Percentiles rank a stretch among this genome's conserved stretches.
Evolutionary conservation across 1,140 invertebrate genomes (phyloP).

Genomic region (Berghia stephanieae): DNA sequence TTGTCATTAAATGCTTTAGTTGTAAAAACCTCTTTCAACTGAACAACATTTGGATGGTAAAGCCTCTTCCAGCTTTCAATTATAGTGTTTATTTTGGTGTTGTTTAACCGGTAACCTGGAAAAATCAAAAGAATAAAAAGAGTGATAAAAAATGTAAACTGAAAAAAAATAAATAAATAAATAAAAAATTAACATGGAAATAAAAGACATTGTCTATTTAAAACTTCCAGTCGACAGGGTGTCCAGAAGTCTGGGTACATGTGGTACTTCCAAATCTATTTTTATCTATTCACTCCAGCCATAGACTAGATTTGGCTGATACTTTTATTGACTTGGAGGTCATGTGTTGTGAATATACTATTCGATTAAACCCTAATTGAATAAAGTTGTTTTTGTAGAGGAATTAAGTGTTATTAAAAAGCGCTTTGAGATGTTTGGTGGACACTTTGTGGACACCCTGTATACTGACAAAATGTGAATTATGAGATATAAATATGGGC

Average conservation of each 20-base stretch:
- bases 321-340: not conserved
- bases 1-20: conserved; percentile 95
- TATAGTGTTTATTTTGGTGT: conserved; percentile 84
- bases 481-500: not conserved
- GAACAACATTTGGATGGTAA: conserved; percentile 91
- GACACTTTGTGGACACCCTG: not conserved
- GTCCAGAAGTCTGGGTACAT: not conserved
- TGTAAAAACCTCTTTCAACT: conserved; percentile 91
- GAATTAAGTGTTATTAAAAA: not conserved
- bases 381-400: not conserved
- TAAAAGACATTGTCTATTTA: not conserved
- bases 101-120: conserved; percentile 80
- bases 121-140: not conserved
- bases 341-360: no score
- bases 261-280: not conserved
- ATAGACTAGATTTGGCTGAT: not conserved
- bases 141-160: not conserved
- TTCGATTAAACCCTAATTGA: not conserved
- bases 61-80: conserved; percentile 95
- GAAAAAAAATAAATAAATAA: not conserved
- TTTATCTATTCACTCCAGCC: not conserved
- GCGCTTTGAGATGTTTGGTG: no score
- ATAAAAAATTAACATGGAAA: not conserved
- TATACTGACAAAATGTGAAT: not conserved
- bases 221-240: not conserved